Base-by-base conservation (phyloP, 37 sponge, comb jelly and placozoan species). In the Oscarella lobularis region DNA sequence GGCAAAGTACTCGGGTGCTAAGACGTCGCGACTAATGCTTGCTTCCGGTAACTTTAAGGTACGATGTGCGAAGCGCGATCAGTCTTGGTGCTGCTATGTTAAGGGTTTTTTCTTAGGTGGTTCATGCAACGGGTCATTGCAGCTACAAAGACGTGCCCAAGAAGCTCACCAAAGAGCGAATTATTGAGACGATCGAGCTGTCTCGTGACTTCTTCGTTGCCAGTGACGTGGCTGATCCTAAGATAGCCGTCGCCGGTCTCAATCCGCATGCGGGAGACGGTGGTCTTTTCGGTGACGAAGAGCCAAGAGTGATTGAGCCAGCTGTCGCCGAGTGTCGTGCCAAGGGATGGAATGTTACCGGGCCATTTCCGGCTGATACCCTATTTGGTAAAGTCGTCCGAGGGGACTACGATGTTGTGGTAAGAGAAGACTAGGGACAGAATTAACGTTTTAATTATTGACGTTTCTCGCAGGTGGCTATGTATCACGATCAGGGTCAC, bases 401-500 rank as follows among this genome's bases (percentile, higher is more conserved):
- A 48, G 60, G 60, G 20, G 60, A 48, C 14, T 48, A 27, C 20
- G 60, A 48, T 20, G 20, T 48, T 48, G 60, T 48, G 60, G 60
- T 48, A 48, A 48, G 60, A n/a, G n/a, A n/a, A n/a, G n/a, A n/a
- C n/a, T n/a, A n/a, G n/a, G n/a, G n/a, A n/a, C n/a, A n/a, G n/a
- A n/a, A n/a, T n/a, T 48, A 27, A 20, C 20, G 60, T 48, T 9
- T 48, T 27, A 9, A 48, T 20, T 27, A 27, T 27, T 48, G 9
- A 20, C 20, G 60, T 48, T 9, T 48, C 20, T 9, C 9, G 60
- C 60, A 48, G 60, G 20, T 48, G 20, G 60, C 60, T 48, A 48
- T 48, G 60, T 48, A 48, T 48, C 60, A 48, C 20, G 60, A 48
- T 48, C 60, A 48, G 60, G 60, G 60, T 20, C 60, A 48, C 60